Evolutionary conservation across 2,888 invertebrate genomes (phyloP).

Genomic region (Hesperia comma): DNA sequence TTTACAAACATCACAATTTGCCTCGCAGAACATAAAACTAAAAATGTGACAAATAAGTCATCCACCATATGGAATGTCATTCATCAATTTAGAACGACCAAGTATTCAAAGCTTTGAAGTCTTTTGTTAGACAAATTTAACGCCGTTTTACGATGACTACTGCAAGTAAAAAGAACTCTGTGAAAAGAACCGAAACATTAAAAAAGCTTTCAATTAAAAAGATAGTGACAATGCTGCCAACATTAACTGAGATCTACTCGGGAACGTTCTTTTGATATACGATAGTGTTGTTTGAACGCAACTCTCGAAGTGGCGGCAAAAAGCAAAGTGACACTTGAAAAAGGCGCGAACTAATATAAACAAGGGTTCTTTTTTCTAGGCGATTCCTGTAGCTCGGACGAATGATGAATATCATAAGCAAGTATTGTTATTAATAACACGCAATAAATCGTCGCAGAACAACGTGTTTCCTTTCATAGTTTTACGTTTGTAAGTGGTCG

Average conservation of each 20-base stretch:
- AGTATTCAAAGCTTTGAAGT: conserved; percentile 74
- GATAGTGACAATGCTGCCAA: conserved; percentile 78
- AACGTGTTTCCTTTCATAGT: conserved; percentile 35
- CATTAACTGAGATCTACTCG: conserved; percentile 66
- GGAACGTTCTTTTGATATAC: conserved; percentile 75
- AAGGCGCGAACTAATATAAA: conserved; percentile 81
- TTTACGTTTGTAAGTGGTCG: conserved; percentile 33
- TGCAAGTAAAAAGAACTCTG: conserved; percentile 57
- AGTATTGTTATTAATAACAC: conserved; percentile 40
- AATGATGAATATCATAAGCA: conserved; percentile 46
- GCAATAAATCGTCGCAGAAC: conserved; percentile 31
- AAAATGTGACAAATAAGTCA: conserved; percentile 69
- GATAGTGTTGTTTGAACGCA: conserved; percentile 75
- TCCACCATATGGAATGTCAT: conserved; percentile 74
- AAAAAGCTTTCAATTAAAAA: conserved; percentile 77
- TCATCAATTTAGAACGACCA: conserved; percentile 52
- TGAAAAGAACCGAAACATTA: conserved; percentile 68
- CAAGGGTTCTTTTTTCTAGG: conserved; percentile 67
- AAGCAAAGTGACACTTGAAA: conserved; percentile 83
- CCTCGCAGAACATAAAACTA: conserved; percentile 66
- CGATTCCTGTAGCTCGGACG: conserved; percentile 51
- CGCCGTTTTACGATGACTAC: conserved; percentile 74
- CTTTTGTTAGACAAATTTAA: conserved; percentile 71
- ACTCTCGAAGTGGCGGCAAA: conserved; percentile 72
- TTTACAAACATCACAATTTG: conserved; percentile 48